Evolutionary conservation across 2,888 invertebrate species (phyloP).

Genomic region (Caenorhabditis sp.): DNA sequence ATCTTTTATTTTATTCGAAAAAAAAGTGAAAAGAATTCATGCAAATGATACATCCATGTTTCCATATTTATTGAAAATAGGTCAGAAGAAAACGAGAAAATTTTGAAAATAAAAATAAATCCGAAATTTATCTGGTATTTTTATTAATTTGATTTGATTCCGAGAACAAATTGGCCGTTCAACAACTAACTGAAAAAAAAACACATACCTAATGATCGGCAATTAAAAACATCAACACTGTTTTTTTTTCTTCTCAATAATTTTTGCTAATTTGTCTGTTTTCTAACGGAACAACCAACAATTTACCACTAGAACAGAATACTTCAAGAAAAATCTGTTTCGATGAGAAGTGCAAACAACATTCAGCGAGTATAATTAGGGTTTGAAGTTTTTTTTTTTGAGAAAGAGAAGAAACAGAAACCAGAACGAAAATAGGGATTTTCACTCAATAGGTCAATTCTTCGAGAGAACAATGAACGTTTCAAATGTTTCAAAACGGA

Average conservation of each 20-base stretch:
- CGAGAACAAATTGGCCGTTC: too few relatives aligned
- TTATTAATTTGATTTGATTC: too few relatives aligned
- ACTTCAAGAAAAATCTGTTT: background rate
- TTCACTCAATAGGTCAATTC: background rate
- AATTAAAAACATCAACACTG: background rate
- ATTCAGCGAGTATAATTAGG: background rate
- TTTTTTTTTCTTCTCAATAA: background rate
- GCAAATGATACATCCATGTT: constrained; percentile 2
- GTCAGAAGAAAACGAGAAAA: background rate
- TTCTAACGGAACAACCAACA: background rate
- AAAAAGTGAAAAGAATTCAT: constrained; percentile 1
- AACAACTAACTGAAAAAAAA: too few relatives aligned
- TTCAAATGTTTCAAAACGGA: too few relatives aligned
- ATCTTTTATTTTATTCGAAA: background rate
- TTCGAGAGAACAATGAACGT: background rate
- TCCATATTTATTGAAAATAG: constrained; percentile 3
- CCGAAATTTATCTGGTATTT: background rate
- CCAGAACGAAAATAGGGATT: background rate
- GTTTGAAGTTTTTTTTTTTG: background rate
- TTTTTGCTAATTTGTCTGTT: background rate
- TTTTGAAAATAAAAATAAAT: background rate
- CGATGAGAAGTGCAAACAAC: background rate
- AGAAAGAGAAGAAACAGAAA: too few relatives aligned
- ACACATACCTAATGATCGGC: background rate
- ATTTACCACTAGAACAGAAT: background rate